A percentile compares a stretch with the other conserved stretches of the same genome.
phyloP scores from a whole-genome alignment of 2,888 invertebrate genomes.

The Gortyna flavago region DNA sequence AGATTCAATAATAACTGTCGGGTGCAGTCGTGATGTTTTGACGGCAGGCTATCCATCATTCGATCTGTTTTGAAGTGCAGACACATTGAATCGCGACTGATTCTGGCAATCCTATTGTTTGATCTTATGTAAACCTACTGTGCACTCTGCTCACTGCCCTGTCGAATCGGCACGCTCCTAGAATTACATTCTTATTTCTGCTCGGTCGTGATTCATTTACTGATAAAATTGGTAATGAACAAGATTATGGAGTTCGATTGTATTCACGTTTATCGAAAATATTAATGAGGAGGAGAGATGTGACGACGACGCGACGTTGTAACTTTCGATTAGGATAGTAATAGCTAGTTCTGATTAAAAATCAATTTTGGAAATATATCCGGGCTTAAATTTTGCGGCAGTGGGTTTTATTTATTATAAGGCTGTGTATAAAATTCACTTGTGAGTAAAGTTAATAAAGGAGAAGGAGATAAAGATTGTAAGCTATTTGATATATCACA shows the following conservation, averaged over 20 bases:
- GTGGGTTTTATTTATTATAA: constrained; percentile 84
- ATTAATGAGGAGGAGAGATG: constrained; percentile 30
- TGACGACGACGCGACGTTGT: constrained; percentile 63
- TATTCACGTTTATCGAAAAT: constrained; percentile 57
- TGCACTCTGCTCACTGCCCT: constrained; percentile 77
- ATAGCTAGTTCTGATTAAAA: constrained; percentile 76
- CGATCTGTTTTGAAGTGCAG: constrained; percentile 24
- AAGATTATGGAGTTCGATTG: constrained; percentile 47
- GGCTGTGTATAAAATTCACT: constrained; percentile 86
- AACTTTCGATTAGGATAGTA: constrained; percentile 76
- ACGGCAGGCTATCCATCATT: constrained; percentile 42
- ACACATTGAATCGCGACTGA: constrained; percentile 33
- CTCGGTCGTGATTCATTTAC: constrained; percentile 64
- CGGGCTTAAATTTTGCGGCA: constrained; percentile 81
- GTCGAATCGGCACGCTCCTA: constrained; percentile 70
- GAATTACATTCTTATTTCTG: constrained; percentile 52
- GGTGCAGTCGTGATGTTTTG: constrained; percentile 44
- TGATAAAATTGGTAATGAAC: constrained; percentile 68
- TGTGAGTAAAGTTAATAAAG: constrained; percentile 80
- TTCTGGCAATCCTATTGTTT: constrained; percentile 59
- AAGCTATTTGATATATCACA: constrained; percentile 74
- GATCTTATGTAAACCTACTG: constrained; percentile 63
- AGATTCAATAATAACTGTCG: constrained; percentile 56
- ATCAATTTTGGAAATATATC: constrained; percentile 72
- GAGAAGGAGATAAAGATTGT: constrained; percentile 77